Conservation (phyloP, 2,113 vertebrate species). For the Larimichthys polyactis region DNA sequence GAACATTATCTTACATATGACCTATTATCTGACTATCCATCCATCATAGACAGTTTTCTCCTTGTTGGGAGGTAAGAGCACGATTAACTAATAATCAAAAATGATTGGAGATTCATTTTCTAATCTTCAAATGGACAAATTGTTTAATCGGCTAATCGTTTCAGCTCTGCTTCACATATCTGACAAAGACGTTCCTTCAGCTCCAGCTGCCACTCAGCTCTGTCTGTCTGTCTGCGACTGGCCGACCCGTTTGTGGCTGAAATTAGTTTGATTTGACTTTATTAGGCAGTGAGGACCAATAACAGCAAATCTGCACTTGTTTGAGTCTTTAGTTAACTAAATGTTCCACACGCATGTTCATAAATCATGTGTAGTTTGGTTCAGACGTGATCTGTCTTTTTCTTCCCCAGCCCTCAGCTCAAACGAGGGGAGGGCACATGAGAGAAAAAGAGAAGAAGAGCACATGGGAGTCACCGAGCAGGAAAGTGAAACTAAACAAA, state of each 20-base stretch:
- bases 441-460: not conserved
- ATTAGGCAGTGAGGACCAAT: too few relatives aligned
- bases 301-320: too few relatives aligned
- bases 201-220: not conserved
- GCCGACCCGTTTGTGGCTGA: not conserved
- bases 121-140: not conserved
- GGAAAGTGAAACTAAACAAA: not conserved
- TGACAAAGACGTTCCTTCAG: not conserved
- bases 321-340: not conserved
- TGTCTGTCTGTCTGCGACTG: not conserved
- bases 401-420: not conserved
- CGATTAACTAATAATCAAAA: too few relatives aligned
- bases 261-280: not conserved
- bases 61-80: slow-evolving; percentile 89
- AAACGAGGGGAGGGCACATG: not conserved
- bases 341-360: not conserved
- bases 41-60: slow-evolving; percentile 90
- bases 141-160: not conserved
- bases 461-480: not conserved
- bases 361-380: not conserved
- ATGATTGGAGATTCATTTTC: not conserved
- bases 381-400: not conserved
- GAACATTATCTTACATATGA: not conserved
- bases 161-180: not conserved
- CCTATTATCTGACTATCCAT: slow-evolving; percentile 87